phyloP scores from a whole-genome alignment of 2,888 invertebrate species.

The Nemotelus nigrinus region DNA sequence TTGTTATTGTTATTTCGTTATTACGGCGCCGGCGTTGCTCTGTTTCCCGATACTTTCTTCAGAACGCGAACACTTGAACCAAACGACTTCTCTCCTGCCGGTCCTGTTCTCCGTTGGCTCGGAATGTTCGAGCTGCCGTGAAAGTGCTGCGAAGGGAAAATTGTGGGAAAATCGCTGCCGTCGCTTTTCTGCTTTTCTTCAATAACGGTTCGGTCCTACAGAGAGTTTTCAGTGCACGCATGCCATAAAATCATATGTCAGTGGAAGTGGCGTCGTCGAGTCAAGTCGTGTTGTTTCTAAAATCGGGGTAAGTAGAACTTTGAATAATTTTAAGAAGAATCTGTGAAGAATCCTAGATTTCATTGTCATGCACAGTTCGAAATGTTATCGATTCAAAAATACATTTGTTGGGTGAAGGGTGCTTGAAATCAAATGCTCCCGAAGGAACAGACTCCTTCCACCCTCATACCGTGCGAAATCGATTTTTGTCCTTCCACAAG shows the following conservation, averaged over 20 bases:
- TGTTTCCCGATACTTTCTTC: neutral
- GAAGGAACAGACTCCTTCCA: no score
- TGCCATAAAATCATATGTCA: slow-evolving; percentile 41
- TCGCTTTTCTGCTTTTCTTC: slow-evolving; percentile 8
- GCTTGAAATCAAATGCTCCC: no score
- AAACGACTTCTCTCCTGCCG: neutral
- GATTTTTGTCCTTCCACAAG: slow-evolving; percentile 40
- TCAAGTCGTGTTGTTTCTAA: slow-evolving; percentile 26
- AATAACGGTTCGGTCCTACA: neutral
- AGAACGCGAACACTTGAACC: neutral
- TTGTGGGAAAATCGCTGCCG: slow-evolving; percentile 2
- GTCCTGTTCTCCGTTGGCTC: neutral
- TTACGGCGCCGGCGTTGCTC: slow-evolving; percentile 36
- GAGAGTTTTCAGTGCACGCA: slow-evolving; percentile 34
- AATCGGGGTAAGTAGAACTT: slow-evolving; percentile 24
- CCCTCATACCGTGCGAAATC: slow-evolving; percentile 6
- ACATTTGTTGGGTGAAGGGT: no score
- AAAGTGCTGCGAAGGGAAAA: slow-evolving; percentile 12
- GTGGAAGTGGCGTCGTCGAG: slow-evolving; percentile 42
- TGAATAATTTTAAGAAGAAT: neutral
- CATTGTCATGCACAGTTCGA: neutral
- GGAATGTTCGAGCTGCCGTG: slow-evolving; percentile 1
- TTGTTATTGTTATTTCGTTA: neutral
- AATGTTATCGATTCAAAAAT: neutral
- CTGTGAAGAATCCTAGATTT: neutral